Base-by-base conservation (phyloP, 2,797 vertebrate genomes). In the Nyctalus aviator region DNA sequence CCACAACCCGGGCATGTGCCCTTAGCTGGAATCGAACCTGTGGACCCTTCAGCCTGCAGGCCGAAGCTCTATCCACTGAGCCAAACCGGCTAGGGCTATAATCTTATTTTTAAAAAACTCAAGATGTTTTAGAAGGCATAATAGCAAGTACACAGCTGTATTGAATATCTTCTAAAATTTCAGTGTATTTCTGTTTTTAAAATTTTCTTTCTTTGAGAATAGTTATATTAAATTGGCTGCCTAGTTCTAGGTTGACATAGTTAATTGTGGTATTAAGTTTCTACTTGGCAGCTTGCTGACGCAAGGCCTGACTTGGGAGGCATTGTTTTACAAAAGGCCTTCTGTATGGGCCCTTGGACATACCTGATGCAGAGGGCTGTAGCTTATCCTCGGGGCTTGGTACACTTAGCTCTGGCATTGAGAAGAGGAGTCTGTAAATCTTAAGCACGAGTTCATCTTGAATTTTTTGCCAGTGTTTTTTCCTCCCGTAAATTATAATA, bases 211-310 rank as follows among this genome's bases (percentile, higher is more conserved):
- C 13, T 5, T 62, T 91, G 75, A 83, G 57, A 53, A 57, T n/a
- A 85, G 77, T 81, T 93, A n/a, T 66, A 75, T 27, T 86, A 78
- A 44, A 44, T 68, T 50, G 30, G 15, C 81, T 64, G n/a, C 27
- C 30, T 35, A 25, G 21, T 46, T 84, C 37, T 88, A 64, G 83
- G 53, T 64, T 79, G 46, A 57, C 32, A 71, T 50, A 37, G 78
- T 90, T 66, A 72, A 72, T 1, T 85, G 55, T 79, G 81, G 46
- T 84, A 53, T 17, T 72, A 71, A 84, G 48, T 90, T 93, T 92
- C 68, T 84, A 0, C 35, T 89, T 88, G 92, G 77, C 78, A 66
- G 71, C 57, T 62, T 94, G 44, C 20, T 81, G 12, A 37, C 76
- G 30, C 20, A 71, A n/a, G 66, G 20, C 82, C 41, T 73, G 53